Evolutionary conservation across 2,888 invertebrate species (phyloP).

Genomic region (Andricus quercusramuli): DNA sequence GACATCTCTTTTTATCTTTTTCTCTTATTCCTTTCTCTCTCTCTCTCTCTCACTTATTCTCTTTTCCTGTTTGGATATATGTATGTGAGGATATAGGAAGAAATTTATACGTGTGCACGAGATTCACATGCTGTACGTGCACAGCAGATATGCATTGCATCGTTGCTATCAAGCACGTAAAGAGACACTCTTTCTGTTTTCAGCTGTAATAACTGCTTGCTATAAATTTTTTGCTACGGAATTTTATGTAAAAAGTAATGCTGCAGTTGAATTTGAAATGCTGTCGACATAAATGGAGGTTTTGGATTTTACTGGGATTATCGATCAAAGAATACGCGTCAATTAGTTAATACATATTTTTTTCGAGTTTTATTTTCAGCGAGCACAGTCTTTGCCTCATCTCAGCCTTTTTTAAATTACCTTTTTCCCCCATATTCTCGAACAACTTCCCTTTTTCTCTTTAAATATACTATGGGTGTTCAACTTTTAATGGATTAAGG

Average conservation of each 20-base stretch:
- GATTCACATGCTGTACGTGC: constrained; percentile 37
- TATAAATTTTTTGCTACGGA: neutral
- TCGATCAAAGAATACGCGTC: no score
- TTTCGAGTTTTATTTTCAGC: no score
- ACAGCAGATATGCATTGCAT: constrained; percentile 26
- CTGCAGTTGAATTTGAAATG: neutral
- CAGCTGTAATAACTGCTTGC: constrained; percentile 16
- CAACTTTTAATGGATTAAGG: no score
- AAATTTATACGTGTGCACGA: neutral
- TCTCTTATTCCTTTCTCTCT: constrained; percentile 1
- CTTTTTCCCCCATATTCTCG: no score
- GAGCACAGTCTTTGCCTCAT: no score
- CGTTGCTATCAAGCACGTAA: constrained; percentile 19
- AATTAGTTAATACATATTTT: no score
- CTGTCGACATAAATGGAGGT: neutral
- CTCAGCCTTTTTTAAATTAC: no score
- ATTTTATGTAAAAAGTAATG: constrained; percentile 14
- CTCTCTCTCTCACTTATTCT: neutral
- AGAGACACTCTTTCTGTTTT: constrained; percentile 30
- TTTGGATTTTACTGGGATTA: neutral
- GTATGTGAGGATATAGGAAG: constrained; percentile 1
- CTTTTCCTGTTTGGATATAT: neutral
- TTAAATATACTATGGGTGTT: no score
- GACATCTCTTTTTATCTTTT: constrained; percentile 34
- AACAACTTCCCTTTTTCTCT: no score